Evolutionary conservation across 2,888 invertebrate species (phyloP), one percentile per base, ranked within the genome.

Genomic region (Chrysolina oricalcia): DNA sequence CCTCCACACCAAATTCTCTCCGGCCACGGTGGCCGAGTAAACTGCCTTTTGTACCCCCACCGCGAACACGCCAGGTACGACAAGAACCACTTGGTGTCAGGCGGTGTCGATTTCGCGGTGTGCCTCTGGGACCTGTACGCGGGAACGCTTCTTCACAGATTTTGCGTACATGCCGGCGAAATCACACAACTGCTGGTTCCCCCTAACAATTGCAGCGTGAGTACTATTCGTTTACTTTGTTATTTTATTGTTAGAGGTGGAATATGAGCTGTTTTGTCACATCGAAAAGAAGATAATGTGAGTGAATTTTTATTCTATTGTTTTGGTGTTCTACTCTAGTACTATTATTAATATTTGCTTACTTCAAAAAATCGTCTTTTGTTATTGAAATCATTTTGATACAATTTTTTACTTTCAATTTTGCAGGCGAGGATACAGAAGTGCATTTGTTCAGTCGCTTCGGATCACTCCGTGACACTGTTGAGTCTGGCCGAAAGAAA

Each of bases 91-190:
- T 90, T 98, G n/a, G 93, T 99, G 0, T 98, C 98, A 0, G 99
- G 99, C 0, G 98, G 98, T 0, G 96, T 98, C 13, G 99, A 99
- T 89, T 99, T 99, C 90, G 97, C 98, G 0, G 98, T 98, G 3
- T 97, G 97, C 82, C 90, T 99, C 0, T 99, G 98, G 98, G 98
- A 99, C 87, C 90, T 99, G 81, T 96, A 96, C 86, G 94, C 95
- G 43, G 98, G 98, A 2, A 93, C 93, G 1, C 89, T 98, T 50
- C 90, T 99, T 71, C 97, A 99, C 87, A 92, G 98, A 5, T 99
- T 99, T 90, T 98, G 98, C 85, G 98, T 98, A 0, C 99, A 99
- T 88, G 99, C 98, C 0, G 99, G 99, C 0, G 98, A 98, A 90
- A 96, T 99, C 15, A 95, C 96, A 0, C 97, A 98, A 88, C 91